A percentile compares a stretch with the other conserved stretches of the same genome.
phyloP scores from a whole-genome alignment of 2,113 vertebrate species.

The Aphelocoma coerulescens region DNA sequence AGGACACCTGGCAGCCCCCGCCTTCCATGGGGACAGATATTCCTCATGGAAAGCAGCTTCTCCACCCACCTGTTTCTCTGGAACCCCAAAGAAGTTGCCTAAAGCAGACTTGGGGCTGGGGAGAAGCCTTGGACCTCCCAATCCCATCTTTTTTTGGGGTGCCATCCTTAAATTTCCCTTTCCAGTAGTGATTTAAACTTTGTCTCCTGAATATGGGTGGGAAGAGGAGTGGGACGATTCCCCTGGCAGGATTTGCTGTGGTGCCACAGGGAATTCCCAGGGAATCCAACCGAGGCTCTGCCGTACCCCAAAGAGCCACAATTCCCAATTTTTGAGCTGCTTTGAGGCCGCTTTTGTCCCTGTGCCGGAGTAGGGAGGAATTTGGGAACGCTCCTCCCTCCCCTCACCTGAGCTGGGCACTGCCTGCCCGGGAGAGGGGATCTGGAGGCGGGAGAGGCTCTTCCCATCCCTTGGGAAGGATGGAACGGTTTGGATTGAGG shows the following conservation, averaged over 20 bases:
- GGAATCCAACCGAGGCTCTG: background rate
- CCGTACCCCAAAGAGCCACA: rapidly evolving
- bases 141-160: background rate
- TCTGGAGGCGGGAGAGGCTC: rapidly evolving
- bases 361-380: background rate
- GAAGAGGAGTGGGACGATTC: background rate
- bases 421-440: rapidly evolving
- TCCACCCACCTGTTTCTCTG: rapidly evolving
- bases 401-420: background rate
- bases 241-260: rapidly evolving
- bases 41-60: background rate
- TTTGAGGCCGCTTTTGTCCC: background rate
- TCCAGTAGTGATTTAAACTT: background rate
- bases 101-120: rapidly evolving
- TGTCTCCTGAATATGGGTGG: rapidly evolving
- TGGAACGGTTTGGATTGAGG: background rate
- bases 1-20: rapidly evolving
- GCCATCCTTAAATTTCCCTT: background rate
- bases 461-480: rapidly evolving
- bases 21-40: background rate
- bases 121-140: background rate
- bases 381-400: background rate
- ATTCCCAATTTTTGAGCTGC: background rate
- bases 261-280: background rate
- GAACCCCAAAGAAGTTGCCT: background rate